Evolutionary conservation across 1,140 invertebrate genomes (phyloP), one percentile per base, ranked within the genome.

Genomic region (Conus betulinus): DNA sequence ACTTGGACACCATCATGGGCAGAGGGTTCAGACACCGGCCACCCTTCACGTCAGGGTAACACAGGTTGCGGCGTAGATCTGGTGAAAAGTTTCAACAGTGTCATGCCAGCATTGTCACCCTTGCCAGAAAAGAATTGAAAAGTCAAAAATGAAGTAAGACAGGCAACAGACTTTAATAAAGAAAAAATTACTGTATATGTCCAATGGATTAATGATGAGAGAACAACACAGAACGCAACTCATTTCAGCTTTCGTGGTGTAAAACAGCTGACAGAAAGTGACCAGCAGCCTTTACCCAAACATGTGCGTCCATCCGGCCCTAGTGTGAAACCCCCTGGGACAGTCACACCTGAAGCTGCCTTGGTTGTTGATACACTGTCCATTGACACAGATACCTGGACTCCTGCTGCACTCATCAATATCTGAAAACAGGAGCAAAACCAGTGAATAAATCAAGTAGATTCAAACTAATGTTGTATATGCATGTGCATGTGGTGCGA

Each of bases 371-470:
- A 98, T 96, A 92, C 98, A 98, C 63, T 95, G 92, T 67, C 98
- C 98, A 91, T 98, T 97, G 84, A 97, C 97, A 95, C 98, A 99
- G 96, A 98, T 97, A 52, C 97, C 96, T 23, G 97, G 97, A 97
- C 98, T 98, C 78, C 97, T 95, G 17, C 96, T 95, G 93, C 98
- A 99, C 95, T 98, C 95, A 89, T 95, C 91, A 8, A 95, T 92
- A 92, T 95, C 95, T 95, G 84, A 82, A 88, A 87, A 89, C 60
- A 84, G 23, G 39, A 25, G 23, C 7, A 13, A n/a, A 71, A 71
- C 39, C 39, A 39, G 39, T 39, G 39, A 39, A 39, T 39, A 39
- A 39, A 39, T 0, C 39, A 39, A 39, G 39, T 39, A 39, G 39
- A 39, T 39, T 39, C 39, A 39, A 39, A 39, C 39, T 39, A 39